Base-by-base conservation (phyloP, 2,888 invertebrate species). In the Philaethria dido region DNA sequence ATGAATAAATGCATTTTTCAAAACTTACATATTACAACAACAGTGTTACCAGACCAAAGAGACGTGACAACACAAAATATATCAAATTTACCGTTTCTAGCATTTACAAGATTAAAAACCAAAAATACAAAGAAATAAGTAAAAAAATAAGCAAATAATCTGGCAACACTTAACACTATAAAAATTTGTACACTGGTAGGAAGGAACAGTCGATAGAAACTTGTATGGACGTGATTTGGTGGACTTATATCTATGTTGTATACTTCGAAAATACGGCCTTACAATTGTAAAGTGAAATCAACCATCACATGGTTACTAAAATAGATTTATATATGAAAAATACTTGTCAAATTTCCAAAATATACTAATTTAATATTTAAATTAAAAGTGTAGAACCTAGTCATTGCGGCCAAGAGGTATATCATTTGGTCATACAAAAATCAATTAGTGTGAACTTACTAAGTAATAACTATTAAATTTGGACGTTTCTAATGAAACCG, bases 381-480 rank as follows among this genome's bases (percentile, higher is more conserved):
- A 39, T n/a, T 57, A 57, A 22, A 11, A 8, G 9, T 42, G 55
- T 57, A 57, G 39, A 57, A 55, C 39, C 20, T 39, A 16, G 42
- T 39, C 45, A 64, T 11, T 36, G 11, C 14, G 22, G 29, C 45
- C 63, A 22, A 29, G 29, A n/a, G 18, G 44, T 16, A 48, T 20
- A 14, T 13, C 13, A 33, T 44, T 62, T 50, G 57, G 65, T 69
- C 62, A 69, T 52, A 55, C 61, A 44, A 55, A 20, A 60, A 11
- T 25, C 42, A 33, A 60, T 45, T 18, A 8, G 11, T 47, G 42
- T 39, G 42, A 29, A 36, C 57, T 42, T 16, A 18, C 20, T 69
- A 73, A 65, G 68, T 77, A 81, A 83, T 79, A 83, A 81, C 81
- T 82, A 75, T 73, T 57, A 79, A 82, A 61, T 69, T 69, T 60